Evolutionary conservation across 2,888 invertebrate species (phyloP), one percentile per base, ranked within the genome.

Genomic region (Sinohyriopsis cumingii): DNA sequence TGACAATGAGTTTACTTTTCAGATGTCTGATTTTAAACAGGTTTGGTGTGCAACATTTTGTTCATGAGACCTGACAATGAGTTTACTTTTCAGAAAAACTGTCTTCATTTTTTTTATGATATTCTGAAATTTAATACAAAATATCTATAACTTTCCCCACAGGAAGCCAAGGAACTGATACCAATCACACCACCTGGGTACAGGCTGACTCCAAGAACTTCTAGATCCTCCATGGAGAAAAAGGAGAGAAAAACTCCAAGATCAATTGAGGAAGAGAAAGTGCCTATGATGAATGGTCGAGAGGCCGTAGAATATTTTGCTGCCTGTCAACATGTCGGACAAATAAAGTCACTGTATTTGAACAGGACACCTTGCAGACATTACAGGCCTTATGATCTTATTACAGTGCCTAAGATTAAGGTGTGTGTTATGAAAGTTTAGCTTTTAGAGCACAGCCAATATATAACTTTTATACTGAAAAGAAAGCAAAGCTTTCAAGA

Each of bases 221-320:
- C 67, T 1, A 59, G 75, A 5, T 59, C 72, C 22, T 69, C 71
- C 67, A 70, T 73, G 67, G 75, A 75, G 24, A 75, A 75, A 66
- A 75, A 75, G 24, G 77, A 77, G 56, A 75, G 77, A 59, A 77
- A 77, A 59, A 65, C 75, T 6, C 77, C 77, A 33, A 73, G 73
- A 68, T 72, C 55, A 22, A 67, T 63, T 15, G 66, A 83, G 81
- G 84, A 83, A 59, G 85, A 83, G 45, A 73, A 79, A 57, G 77
- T 83, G 5, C 76, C 77, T 12, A 67, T 76, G 19, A 85, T 89
- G 86, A 85, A 76, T 53, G 89, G 89, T 4, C 73, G 89, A 71
- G 87, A 89, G 57, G 89, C 89, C 12, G 88, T 89, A 25, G 84
- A 84, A 66, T 87, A 85, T 72, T 89, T 89, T 78, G 84, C 84